A percentile compares a stretch with the other conserved stretches of the same genome.
These are phyloP conservation scores for Conchocele bisecta DNA, from an alignment of 2,888 invertebrate genomes.

Conservation along the genomic window DNA sequence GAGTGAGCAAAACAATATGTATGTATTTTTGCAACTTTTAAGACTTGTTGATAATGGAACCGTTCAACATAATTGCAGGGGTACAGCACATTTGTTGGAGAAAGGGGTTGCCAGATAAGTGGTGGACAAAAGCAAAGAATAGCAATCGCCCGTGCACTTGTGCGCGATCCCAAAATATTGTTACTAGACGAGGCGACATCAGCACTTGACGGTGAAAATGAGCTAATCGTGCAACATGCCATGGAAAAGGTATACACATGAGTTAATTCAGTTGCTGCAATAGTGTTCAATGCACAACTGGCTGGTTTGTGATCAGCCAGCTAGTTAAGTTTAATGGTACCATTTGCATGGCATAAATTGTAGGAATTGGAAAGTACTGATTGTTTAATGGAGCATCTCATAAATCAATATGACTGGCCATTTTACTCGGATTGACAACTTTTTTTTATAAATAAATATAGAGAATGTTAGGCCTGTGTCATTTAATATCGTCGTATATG, in stretches of 20 bases:
- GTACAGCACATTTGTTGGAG: conserved; percentile 79
- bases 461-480: too few species aligned
- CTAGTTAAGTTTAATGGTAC: too few species aligned
- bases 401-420: too few species aligned
- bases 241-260: conserved; percentile 84
- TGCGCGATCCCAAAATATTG: conserved; percentile 88
- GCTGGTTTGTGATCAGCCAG: too few species aligned
- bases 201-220: conserved; percentile 79
- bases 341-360: too few species aligned
- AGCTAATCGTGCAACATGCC: conserved; percentile 88
- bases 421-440: too few species aligned
- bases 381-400: too few species aligned
- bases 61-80: conserved; percentile 11
- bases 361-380: too few species aligned
- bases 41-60: not conserved
- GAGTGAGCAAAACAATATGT: not conserved
- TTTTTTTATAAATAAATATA: too few species aligned
- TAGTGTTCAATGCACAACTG: too few species aligned
- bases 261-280: too few species aligned
- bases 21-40: not conserved
- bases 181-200: conserved; percentile 80
- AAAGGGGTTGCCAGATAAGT: conserved; percentile 82
- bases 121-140: conserved; percentile 81
- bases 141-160: conserved; percentile 83
- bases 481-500: too few species aligned